A percentile compares a stretch with the other conserved stretches of the same genome.
phyloP scores from a whole-genome alignment of 2,113 vertebrate genomes.

The Rhegmatorhina hoffmannsi region DNA sequence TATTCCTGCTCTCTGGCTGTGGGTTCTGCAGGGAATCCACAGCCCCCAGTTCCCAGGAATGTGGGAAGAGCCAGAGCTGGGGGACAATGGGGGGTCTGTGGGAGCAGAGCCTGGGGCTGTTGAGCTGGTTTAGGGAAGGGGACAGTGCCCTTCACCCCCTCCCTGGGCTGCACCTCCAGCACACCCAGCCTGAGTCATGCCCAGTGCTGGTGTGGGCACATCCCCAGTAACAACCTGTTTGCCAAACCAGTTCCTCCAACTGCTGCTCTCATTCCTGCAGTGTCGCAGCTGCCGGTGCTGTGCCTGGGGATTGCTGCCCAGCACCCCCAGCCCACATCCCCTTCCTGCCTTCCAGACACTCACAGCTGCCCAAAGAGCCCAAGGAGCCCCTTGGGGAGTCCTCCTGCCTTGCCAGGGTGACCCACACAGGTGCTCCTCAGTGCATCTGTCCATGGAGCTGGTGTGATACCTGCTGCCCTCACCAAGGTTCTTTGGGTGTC shows the following conservation, averaged over 20 bases:
- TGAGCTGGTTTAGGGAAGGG: not conserved
- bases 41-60: fast-evolving
- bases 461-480: not conserved
- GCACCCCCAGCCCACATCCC: not conserved
- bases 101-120: fast-evolving
- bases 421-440: not conserved
- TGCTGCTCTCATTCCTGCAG: not conserved
- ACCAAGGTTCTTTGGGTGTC: fast-evolving
- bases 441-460: not conserved
- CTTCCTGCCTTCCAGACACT: not conserved
- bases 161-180: not conserved
- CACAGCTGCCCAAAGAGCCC: not conserved
- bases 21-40: not conserved
- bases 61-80: not conserved
- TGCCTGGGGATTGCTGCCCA: fast-evolving
- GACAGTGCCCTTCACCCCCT: not conserved
- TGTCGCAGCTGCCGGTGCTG: not conserved
- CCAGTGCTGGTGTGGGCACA: not conserved
- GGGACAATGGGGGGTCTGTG: fast-evolving
- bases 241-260: constrained; percentile 32
- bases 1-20: fast-evolving
- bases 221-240: not conserved
- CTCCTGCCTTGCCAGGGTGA: not conserved
- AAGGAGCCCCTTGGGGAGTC: fast-evolving
- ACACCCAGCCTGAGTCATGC: not conserved